Evolutionary conservation across 2,888 invertebrate genomes (phyloP), one percentile per base, ranked within the genome.

Genomic region (Ametastegia equiseti): DNA sequence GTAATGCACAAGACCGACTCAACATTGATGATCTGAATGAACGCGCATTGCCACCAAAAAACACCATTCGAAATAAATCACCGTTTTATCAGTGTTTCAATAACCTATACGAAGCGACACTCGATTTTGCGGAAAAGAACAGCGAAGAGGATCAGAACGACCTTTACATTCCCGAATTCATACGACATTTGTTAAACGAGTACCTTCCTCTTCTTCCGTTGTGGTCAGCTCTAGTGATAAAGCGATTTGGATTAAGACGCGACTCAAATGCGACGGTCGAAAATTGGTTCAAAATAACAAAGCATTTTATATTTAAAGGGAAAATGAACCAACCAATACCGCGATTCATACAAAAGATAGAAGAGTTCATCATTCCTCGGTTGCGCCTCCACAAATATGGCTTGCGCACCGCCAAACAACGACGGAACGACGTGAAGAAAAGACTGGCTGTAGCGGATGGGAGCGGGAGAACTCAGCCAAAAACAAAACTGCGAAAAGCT

Each of bases 231-330:
- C 11, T 83, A 27, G 45, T 75, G 2, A 47, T 83, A 39, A 50
- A 39, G 33, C 60, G 39, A 15, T 63, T 83, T 42, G 78, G 60
- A 3, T 15, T 81, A 2, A 42, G 50, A 11, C 23, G 83, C 45
- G 83, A 83, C 63, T 80, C 80, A 0, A 83, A 82, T 65, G 82
- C 83, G 0, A n/a, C 69, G 4, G 81, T 80, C 1, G 82, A 82
- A 80, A 82, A 82, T 19, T 82, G 81, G 79, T 82, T 81, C 23
- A 82, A 83, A 57, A 78, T 77, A 13, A 19, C 82, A 0, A 83
- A 82, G 23, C 27, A 81, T n/a, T 73, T 6, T n/a, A 57, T 80
- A 19, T 82, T 75, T 5, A 23, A 81, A n/a, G 67, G 54, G 5
- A 54, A 81, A n/a, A 65, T 81, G 54, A 79, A 82, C 42, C 73